Conservation (phyloP, 1,140 invertebrate species). For the Drosophila ananassae region DNA sequence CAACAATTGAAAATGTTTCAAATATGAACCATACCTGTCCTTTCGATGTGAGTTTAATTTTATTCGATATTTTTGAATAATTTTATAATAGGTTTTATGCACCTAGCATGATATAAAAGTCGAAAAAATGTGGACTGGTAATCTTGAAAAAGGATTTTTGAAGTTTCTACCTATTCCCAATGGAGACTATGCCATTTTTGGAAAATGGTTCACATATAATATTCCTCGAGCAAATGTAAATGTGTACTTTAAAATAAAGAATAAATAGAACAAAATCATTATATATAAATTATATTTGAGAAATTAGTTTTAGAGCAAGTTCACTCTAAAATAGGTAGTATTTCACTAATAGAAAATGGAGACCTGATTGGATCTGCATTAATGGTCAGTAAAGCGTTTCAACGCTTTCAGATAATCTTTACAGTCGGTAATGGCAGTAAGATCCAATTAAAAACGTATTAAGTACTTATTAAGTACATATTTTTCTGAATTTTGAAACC, state of each 20-base stretch:
- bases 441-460: neutral
- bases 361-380: neutral
- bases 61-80: neutral
- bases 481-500: neutral
- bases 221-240: conserved; percentile 1
- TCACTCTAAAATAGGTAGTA: neutral
- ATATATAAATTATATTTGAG: neutral
- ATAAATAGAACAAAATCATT: neutral
- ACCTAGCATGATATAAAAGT: conserved; percentile 42
- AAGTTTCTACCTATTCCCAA: conserved; percentile 19
- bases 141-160: conserved; percentile 15
- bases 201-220: neutral
- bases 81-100: neutral
- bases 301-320: neutral
- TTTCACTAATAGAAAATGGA: neutral
- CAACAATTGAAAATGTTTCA: neutral
- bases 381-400: neutral
- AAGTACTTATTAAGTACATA: neutral
- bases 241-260: neutral
- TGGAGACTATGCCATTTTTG: conserved; percentile 39
- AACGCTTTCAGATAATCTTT: too few species aligned
- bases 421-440: too few species aligned
- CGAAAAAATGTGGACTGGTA: conserved; percentile 28
- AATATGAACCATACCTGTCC: conserved; percentile 41
- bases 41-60: conserved; percentile 24